Evolutionary conservation across 2,797 vertebrate genomes (phyloP), one percentile per base, ranked within the genome.

Genomic region (Parotocinclus haroldoi): DNA sequence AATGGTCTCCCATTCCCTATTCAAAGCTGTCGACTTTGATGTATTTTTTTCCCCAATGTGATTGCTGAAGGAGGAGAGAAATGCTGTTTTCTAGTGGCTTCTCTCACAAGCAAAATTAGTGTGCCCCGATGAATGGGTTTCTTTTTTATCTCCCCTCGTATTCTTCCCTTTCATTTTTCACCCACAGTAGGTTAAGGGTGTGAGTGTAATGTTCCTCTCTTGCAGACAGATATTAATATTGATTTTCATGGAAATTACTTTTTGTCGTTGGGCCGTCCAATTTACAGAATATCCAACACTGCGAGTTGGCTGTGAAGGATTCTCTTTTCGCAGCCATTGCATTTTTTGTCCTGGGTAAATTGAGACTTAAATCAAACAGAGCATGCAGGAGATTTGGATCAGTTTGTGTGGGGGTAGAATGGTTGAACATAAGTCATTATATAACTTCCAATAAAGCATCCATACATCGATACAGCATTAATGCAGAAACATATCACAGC

Each of bases 201-300:
- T 48, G 56, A 52, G 53, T 53, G 48, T 68, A 68, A 75, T 75
- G 65, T 61, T 65, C 61, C 42, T 53, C 61, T 65, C 69, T 64
- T 69, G 69, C 57, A 72, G 69, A 68, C 69, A 68, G 65, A 72
- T 72, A 76, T 76, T 76, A 72, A 76, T 76, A 76, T 72, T 72
- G 74, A 76, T 76, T 76, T 72, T 76, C 74, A 76, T 72, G 52
- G 62, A 76, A 75, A 75, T 69, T 62, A 63, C 69, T 76, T 75
- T 75, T 61, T 19, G 76, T 72, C 45, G 7, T 63, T 37, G 37
- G 72, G 72, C 69, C 50, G 66, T 63, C 65, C 72, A 72, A 77
- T 72, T 73, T 73, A 58, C 67, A 73, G 75, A 58, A 61, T 44
- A 69, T 69, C 58, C 58, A 66, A 39, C 50, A 36, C 62, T 42